A percentile compares a stretch with the other conserved stretches of the same genome.
Evolutionary conservation across 2,113 vertebrate species (phyloP).

Genomic region (Phocoena phocoena): DNA sequence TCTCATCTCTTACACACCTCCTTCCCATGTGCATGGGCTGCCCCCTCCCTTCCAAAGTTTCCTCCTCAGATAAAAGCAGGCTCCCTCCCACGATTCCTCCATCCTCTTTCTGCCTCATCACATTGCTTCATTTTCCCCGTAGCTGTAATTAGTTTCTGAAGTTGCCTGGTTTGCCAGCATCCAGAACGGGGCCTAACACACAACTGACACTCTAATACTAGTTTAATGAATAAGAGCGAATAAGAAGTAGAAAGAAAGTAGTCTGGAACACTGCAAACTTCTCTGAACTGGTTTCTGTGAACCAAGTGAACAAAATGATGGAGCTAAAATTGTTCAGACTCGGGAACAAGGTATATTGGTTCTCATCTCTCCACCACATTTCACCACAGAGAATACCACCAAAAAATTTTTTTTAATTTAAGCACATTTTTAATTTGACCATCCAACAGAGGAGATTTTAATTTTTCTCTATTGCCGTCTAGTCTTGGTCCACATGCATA

Average conservation of each 20-base stretch:
- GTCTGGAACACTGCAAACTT: neutral
- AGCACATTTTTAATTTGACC: neutral
- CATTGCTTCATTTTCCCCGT: neutral
- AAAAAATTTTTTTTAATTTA: neutral
- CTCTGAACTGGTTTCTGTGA: neutral
- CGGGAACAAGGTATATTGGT: neutral
- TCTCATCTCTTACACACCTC: neutral
- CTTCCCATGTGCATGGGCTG: neutral
- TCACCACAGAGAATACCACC: neutral
- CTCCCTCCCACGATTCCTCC: neutral
- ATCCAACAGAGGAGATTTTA: neutral
- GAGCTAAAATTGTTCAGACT: neutral
- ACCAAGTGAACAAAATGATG: neutral
- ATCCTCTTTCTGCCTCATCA: neutral
- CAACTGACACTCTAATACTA: neutral
- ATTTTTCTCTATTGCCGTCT: neutral
- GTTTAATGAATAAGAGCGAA: neutral
- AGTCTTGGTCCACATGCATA: neutral
- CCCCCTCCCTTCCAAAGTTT: neutral
- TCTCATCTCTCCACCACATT: neutral
- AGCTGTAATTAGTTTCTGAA: neutral
- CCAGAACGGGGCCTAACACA: neutral
- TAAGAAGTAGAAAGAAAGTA: neutral
- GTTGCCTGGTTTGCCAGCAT: neutral
- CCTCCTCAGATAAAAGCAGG: neutral